Evolutionary conservation across 1,140 invertebrate genomes (phyloP).

Genomic region (Zaprionus tsacasi): DNA sequence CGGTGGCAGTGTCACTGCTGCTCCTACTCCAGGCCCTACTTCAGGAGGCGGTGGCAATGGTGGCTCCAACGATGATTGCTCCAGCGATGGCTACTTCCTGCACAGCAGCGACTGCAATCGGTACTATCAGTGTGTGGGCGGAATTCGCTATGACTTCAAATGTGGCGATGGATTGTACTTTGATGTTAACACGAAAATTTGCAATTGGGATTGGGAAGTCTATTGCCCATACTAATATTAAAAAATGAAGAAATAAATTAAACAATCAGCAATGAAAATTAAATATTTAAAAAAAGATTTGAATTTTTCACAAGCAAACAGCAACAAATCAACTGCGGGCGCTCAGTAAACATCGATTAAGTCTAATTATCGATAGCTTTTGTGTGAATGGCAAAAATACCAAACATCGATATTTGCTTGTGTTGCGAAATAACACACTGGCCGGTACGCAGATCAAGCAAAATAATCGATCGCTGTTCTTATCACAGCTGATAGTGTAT

Average conservation of each 20-base stretch:
- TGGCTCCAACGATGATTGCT: conserved; percentile 37
- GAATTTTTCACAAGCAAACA: too few species aligned
- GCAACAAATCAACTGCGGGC: too few species aligned
- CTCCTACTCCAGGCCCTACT: conserved; percentile 20
- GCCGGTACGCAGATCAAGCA: too few species aligned
- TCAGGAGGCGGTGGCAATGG: conserved; percentile 27
- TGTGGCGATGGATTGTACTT: conserved; percentile 34
- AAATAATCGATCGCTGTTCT: too few species aligned
- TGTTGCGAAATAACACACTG: too few species aligned
- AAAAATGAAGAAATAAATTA: not conserved
- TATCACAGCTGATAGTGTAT: too few species aligned
- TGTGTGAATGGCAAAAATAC: too few species aligned
- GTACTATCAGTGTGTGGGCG: conserved; percentile 44
- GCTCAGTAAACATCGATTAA: too few species aligned
- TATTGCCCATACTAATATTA: conserved; percentile 48
- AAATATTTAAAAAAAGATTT: too few species aligned
- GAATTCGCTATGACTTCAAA: conserved; percentile 48
- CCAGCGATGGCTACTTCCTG: conserved; percentile 29
- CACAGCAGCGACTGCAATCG: conserved; percentile 33
- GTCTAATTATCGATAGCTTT: too few species aligned
- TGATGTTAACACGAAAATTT: not conserved
- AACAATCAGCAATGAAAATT: too few species aligned
- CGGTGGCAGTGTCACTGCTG: conserved; percentile 15
- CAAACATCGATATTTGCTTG: too few species aligned
- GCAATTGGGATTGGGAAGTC: conserved; percentile 19